Evolutionary conservation across 1,140 invertebrate genomes (phyloP), one percentile per base, ranked within the genome.

Genomic region (Musca domestica): DNA sequence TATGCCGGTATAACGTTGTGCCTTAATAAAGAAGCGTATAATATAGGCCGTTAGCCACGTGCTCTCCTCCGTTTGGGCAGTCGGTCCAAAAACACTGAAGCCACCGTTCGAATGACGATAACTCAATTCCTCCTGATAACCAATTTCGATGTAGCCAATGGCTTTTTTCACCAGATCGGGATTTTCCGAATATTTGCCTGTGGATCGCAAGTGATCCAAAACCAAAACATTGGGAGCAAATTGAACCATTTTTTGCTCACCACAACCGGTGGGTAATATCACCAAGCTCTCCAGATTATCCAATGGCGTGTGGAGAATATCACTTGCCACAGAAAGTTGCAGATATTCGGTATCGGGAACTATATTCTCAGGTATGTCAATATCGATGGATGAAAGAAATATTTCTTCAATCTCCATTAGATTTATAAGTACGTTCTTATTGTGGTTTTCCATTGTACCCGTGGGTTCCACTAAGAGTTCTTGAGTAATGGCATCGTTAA

Each of bases 211-310:
- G 54, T 68, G 51, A 15, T 67, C 51, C 52, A 63, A 30, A 19
- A 64, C 23, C 47, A 56, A 19, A 7, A 68, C 30, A 51, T 68
- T 56, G 7, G 67, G 27, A 19, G 23, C 67, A 6, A 49, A 46
- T 22, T 25, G 2, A 19, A 52, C n/a, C 48, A 64, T 49, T 54
- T 56, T 68, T 23, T 68, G 67, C 20, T 64, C 58, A 20, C 61
- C 68, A 52, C 58, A 51, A 41, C 66, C 66, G 12, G 5, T 19
- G 14, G 52, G 66, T 14, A 14, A 47, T 0, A 3, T 4, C 9
- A 96, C 86, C 7, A 96, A 82, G 68, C 87, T 86, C 19, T 88
- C 88, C 23, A 92, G 77, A 78, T 92, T 90, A n/a, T 86, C 85
- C 27, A 92, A 87, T 58, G 87, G 87, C 3, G 90, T 86, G 4